Evolutionary conservation across 2,797 vertebrate species (phyloP).

Genomic region (Enteromius radiatus): DNA sequence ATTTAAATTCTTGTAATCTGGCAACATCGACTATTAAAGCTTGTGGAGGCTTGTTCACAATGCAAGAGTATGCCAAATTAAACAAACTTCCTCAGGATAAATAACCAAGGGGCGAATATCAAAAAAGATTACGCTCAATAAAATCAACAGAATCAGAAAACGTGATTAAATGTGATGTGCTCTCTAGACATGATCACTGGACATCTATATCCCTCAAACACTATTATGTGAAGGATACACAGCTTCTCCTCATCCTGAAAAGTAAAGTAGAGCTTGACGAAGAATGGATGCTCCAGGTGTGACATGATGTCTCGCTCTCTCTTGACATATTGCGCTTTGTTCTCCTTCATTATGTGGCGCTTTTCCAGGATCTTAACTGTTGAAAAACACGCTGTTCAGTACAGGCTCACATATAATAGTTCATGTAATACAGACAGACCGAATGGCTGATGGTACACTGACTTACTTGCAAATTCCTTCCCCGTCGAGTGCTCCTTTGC

Average conservation of each 20-base stretch:
- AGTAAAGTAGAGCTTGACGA: slow-evolving; percentile 98
- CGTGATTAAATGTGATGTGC: not conserved
- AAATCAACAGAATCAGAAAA: not conserved
- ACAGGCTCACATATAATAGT: not conserved
- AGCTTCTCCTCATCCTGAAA: slow-evolving; percentile 99
- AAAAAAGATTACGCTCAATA: not conserved
- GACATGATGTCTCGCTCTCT: slow-evolving; percentile 98
- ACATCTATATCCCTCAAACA: no score
- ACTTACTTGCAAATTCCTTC: slow-evolving; percentile 99
- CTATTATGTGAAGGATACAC: slow-evolving; percentile 88
- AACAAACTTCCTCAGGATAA: not conserved
- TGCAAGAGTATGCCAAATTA: not conserved
- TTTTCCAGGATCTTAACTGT: slow-evolving; percentile 99
- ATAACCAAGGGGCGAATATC: not conserved
- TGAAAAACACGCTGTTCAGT: slow-evolving; percentile 25
- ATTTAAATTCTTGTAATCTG: not conserved
- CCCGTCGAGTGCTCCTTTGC: slow-evolving; percentile 92
- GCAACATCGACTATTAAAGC: not conserved
- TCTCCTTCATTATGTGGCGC: slow-evolving; percentile 98
- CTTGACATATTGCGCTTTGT: slow-evolving; percentile 97
- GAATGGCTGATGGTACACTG: not conserved
- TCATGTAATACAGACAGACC: not conserved
- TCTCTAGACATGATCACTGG: not conserved
- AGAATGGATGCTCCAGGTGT: slow-evolving; percentile 96
- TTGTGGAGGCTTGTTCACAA: not conserved